These are phyloP conservation scores for Ischnus inquisitorius DNA, from an alignment of 2,888 invertebrate genomes.

Conservation along the genomic window DNA sequence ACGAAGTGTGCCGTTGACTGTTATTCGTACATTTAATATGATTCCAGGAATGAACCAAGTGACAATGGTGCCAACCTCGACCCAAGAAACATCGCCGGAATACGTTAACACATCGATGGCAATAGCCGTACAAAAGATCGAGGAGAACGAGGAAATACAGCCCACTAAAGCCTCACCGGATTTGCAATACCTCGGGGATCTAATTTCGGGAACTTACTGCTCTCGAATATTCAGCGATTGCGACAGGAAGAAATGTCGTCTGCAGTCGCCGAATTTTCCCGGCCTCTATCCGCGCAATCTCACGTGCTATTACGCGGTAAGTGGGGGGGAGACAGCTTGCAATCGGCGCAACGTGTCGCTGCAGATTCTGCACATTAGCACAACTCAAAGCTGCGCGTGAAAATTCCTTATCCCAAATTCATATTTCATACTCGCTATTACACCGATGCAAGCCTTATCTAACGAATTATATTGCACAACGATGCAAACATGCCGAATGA, in stretches of 20 bases:
- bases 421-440: constrained; percentile 7
- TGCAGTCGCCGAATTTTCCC: constrained; percentile 97
- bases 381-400: constrained; percentile 3
- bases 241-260: constrained; percentile 94
- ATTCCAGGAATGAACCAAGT: constrained; percentile 77
- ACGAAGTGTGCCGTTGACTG: no score
- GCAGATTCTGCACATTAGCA: background rate
- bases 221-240: constrained; percentile 97
- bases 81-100: constrained; percentile 75
- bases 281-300: constrained; percentile 97
- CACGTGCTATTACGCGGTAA: constrained; percentile 96
- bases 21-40: constrained; percentile 31
- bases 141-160: constrained; percentile 83
- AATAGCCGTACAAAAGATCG: constrained; percentile 79
- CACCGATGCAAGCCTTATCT: background rate
- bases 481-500: no score
- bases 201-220: constrained; percentile 96
- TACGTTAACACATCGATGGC: constrained; percentile 80
- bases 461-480: no score
- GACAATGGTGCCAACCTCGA: constrained; percentile 74
- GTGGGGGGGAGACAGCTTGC: constrained; percentile 60
- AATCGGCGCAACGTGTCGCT: constrained; percentile 3
- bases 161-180: constrained; percentile 86
- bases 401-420: constrained; percentile 16
- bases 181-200: constrained; percentile 93